A percentile compares a stretch with the other conserved stretches of the same genome.
These are phyloP conservation scores for Aethes cnicana DNA, from an alignment of 2,888 invertebrate species.

Conservation along the genomic window DNA sequence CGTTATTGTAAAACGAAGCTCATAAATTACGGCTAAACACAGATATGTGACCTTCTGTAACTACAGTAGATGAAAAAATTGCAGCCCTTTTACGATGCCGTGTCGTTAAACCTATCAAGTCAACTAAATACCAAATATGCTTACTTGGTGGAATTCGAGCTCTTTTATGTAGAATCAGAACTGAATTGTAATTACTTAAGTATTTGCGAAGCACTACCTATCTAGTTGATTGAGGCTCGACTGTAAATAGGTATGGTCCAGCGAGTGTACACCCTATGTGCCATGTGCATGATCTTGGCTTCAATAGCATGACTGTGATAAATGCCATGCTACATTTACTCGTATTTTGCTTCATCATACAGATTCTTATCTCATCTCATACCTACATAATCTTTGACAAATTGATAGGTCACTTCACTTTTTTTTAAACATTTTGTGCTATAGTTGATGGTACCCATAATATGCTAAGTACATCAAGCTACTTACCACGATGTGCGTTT, in stretches of 20 bases:
- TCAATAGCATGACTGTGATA: not conserved
- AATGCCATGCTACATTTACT: not conserved
- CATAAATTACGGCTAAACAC: not conserved
- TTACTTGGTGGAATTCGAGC: conserved; percentile 16
- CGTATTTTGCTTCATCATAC: not conserved
- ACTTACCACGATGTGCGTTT: too few relatives aligned
- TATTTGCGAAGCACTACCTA: not conserved
- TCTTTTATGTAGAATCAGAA: not conserved
- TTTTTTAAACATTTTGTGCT: too few relatives aligned
- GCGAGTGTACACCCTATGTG: too few relatives aligned
- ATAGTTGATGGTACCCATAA: too few relatives aligned
- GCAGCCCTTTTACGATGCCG: conserved; percentile 14
- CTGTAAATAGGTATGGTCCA: too few relatives aligned
- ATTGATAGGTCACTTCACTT: too few relatives aligned
- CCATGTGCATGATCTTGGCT: too few relatives aligned
- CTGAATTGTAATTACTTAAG: not conserved
- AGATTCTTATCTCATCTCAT: conserved; percentile 1
- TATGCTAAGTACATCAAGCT: too few relatives aligned
- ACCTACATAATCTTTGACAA: too few relatives aligned
- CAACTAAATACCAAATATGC: conserved; percentile 18
- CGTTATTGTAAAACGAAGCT: conserved; percentile 3
- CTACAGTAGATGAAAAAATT: conserved; percentile 1
- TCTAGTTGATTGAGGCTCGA: not conserved
- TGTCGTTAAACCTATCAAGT: conserved; percentile 12
- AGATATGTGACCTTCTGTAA: not conserved